Evolutionary conservation across 1,140 invertebrate genomes (phyloP).

Genomic region (Drosophila ficusphila): DNA sequence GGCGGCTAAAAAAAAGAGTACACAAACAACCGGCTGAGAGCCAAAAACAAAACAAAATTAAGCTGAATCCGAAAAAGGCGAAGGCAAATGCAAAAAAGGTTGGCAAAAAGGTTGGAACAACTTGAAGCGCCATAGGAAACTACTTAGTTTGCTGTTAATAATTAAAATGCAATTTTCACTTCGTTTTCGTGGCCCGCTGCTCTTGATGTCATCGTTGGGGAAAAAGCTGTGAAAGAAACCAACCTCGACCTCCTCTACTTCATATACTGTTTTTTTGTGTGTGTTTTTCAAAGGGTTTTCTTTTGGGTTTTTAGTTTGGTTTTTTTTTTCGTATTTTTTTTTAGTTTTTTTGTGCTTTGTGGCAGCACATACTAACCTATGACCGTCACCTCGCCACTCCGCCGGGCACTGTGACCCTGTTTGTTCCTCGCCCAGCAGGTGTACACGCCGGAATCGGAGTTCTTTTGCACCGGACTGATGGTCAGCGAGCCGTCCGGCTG

Average conservation of each 20-base stretch:
- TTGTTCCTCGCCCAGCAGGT: constrained; percentile 91
- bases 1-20: constrained; percentile 45
- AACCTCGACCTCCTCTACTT: constrained; percentile 43
- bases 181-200: constrained; percentile 43
- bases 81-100: constrained; percentile 33
- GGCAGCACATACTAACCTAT: constrained; percentile 87
- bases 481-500: constrained; percentile 89
- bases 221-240: constrained; percentile 61
- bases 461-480: constrained; percentile 90
- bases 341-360: not conserved
- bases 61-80: constrained; percentile 32
- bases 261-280: constrained; percentile 3
- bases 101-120: constrained; percentile 39
- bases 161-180: constrained; percentile 82
- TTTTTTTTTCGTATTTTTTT: constrained; percentile 2
- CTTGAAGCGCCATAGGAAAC: constrained; percentile 67
- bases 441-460: constrained; percentile 90
- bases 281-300: constrained; percentile 4
- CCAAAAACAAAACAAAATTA: constrained; percentile 47
- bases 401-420: constrained; percentile 89
- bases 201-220: constrained; percentile 20
- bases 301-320: not conserved
- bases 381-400: constrained; percentile 90
- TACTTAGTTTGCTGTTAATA: constrained; percentile 81
- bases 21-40: constrained; percentile 22